phyloP scores from a whole-genome alignment of 2,113 vertebrate species.

The Saguinus imperator region DNA sequence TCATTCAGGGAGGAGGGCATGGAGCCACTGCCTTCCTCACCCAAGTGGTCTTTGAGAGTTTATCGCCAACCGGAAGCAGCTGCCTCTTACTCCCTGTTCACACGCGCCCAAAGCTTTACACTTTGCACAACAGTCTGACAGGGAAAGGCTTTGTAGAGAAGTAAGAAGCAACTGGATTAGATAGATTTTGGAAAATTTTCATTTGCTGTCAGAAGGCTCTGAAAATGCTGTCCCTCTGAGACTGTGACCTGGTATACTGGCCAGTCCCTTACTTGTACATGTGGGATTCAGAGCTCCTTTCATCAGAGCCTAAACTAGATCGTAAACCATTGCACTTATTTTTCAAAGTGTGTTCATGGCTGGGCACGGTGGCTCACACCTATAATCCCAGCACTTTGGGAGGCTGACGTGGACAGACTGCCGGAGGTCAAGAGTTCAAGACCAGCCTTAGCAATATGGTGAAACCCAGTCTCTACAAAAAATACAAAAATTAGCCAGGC shows the following conservation, averaged over 20 bases:
- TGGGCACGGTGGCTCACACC: too few species aligned
- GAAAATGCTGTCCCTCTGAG: background rate
- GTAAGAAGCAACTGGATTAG: background rate
- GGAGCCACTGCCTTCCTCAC: background rate
- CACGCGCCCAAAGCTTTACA: background rate
- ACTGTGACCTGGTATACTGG: accelerated
- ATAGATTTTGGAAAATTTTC: background rate
- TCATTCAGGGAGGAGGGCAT: background rate
- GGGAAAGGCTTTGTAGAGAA: background rate
- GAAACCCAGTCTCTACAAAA: too few species aligned
- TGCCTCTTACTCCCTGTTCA: background rate
- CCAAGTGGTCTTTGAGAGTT: background rate
- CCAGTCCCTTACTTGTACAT: background rate
- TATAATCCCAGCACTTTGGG: too few species aligned
- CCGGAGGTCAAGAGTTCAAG: too few species aligned
- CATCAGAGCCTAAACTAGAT: background rate
- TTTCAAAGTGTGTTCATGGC: too few species aligned
- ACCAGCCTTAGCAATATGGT: too few species aligned
- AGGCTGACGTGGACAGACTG: too few species aligned
- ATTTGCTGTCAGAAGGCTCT: background rate
- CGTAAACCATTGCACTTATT: background rate
- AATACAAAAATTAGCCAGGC: too few species aligned
- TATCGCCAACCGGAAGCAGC: background rate
- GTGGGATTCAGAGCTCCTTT: background rate
- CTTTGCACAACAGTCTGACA: background rate